Percentiles rank a stretch among this genome's conserved stretches.
Evolutionary conservation across 2,113 vertebrate species (phyloP).

Genomic region (Brienomyrus longianalis): DNA sequence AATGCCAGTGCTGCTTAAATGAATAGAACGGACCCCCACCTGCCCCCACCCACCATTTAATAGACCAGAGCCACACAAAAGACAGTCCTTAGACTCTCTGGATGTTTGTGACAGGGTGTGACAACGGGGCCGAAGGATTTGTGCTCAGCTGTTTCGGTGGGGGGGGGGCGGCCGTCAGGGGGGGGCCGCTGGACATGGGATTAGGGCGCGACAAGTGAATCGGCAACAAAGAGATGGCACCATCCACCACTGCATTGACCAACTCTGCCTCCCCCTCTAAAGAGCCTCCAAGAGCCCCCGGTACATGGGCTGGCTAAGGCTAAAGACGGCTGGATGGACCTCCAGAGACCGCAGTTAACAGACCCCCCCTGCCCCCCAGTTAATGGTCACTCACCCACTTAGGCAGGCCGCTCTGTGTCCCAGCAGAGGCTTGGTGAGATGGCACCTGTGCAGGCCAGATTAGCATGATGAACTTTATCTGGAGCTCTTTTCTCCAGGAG

Average conservation of each 20-base stretch:
- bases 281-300: not conserved
- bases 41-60: not conserved
- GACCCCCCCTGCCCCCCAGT: not conserved
- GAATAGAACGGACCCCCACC: conserved; percentile 15
- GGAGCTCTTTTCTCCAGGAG: not conserved
- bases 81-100: conserved; percentile 16
- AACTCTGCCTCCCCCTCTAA: conserved; percentile 12
- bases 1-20: conserved; percentile 17
- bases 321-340: conserved; percentile 18
- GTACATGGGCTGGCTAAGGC: not conserved
- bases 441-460: not conserved
- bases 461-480: not conserved
- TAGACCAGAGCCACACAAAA: conserved; percentile 20
- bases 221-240: conserved; percentile 13
- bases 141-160: conserved; percentile 13
- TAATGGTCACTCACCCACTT: conserved; percentile 26
- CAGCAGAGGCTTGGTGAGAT: not conserved
- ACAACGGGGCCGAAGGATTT: conserved; percentile 22
- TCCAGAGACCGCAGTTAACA: conserved; percentile 1
- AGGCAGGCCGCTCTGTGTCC: not conserved
- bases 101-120: conserved; percentile 15
- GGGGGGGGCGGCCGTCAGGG: conserved; percentile 16
- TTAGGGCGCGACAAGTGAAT: conserved; percentile 15
- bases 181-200: conserved; percentile 14
- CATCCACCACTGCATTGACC: conserved; percentile 1